These are phyloP conservation scores for Drosophila nebulosa DNA, from an alignment of 1,140 invertebrate species.

Conservation along the genomic window DNA sequence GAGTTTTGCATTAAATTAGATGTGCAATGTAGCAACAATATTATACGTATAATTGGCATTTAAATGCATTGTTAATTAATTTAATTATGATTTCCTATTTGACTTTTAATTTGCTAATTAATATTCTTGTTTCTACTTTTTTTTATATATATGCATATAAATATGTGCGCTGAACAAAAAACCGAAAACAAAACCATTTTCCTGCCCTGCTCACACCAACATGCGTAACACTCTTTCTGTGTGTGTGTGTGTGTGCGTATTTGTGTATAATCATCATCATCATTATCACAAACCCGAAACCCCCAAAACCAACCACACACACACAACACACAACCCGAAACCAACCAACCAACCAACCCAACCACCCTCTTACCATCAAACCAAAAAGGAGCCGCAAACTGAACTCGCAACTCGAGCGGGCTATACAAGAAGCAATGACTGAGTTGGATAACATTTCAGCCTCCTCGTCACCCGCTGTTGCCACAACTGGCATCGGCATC, in stretches of 20 bases:
- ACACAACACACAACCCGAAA: slow-evolving; percentile 33
- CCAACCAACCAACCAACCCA: slow-evolving; percentile 30
- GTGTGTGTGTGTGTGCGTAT: slow-evolving; percentile 27
- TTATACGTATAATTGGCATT: slow-evolving; percentile 41
- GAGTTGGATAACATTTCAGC: slow-evolving; percentile 87
- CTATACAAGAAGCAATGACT: slow-evolving; percentile 94
- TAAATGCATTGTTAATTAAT: slow-evolving; percentile 72
- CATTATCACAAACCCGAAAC: slow-evolving; percentile 43
- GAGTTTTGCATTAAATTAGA: slow-evolving; percentile 23
- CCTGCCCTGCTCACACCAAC: slow-evolving; percentile 56
- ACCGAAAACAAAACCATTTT: slow-evolving; percentile 44
- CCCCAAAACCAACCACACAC: slow-evolving; percentile 45
- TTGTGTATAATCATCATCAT: slow-evolving; percentile 56
- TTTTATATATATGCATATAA: slow-evolving; percentile 24
- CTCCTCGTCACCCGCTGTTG: slow-evolving; percentile 44
- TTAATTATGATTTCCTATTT: slow-evolving; percentile 38
- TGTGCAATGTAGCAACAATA: slow-evolving; percentile 21
- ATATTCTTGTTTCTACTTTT: slow-evolving; percentile 72
- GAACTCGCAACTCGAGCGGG: slow-evolving; percentile 92
- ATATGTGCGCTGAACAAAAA: slow-evolving; percentile 64
- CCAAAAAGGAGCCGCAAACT: slow-evolving; percentile 90
- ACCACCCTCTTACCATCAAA: slow-evolving; percentile 34
- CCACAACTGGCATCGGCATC: slow-evolving; percentile 20
- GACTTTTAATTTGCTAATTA: slow-evolving; percentile 72
- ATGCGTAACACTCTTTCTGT: slow-evolving; percentile 57